phyloP scores from a whole-genome alignment of 2,113 vertebrate species.

The Urocolius indicus region DNA sequence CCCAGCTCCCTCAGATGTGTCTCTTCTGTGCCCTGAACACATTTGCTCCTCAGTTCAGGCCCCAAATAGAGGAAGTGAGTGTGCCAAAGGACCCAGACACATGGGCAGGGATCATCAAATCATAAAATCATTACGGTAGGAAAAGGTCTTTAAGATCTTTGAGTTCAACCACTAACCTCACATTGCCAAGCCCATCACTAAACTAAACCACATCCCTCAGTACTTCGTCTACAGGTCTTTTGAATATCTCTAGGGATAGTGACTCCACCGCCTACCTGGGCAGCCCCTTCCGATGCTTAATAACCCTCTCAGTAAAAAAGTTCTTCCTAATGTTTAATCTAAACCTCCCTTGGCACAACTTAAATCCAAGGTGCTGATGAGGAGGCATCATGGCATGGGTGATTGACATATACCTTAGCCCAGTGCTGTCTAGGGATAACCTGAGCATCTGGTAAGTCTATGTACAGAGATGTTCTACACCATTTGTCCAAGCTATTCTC shows the following conservation, averaged over 20 bases:
- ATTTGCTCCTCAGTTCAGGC: not conserved
- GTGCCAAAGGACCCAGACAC: not conserved
- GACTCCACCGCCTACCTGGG: too few species aligned
- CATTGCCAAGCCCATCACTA: too few species aligned
- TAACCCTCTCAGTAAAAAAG: too few species aligned
- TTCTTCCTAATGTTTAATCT: too few species aligned
- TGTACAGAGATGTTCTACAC: not conserved
- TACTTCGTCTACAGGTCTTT: too few species aligned
- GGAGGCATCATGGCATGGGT: rapidly evolving
- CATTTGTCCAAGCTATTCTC: constrained; percentile 11
- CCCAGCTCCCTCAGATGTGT: not conserved
- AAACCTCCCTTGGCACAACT: too few species aligned
- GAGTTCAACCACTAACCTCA: too few species aligned
- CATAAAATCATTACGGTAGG: too few species aligned
- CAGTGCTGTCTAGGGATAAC: not conserved
- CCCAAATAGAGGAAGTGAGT: not conserved
- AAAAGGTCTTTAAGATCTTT: too few species aligned
- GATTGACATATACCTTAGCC: not conserved
- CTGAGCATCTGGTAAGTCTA: not conserved
- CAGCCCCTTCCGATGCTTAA: too few species aligned
- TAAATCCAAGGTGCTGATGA: not conserved
- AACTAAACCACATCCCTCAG: too few species aligned
- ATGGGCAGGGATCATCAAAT: not conserved
- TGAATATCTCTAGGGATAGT: too few species aligned
- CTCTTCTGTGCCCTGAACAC: not conserved